Conservation (phyloP, 1,140 invertebrate genomes). For the Drosophila oshimai region DNA sequence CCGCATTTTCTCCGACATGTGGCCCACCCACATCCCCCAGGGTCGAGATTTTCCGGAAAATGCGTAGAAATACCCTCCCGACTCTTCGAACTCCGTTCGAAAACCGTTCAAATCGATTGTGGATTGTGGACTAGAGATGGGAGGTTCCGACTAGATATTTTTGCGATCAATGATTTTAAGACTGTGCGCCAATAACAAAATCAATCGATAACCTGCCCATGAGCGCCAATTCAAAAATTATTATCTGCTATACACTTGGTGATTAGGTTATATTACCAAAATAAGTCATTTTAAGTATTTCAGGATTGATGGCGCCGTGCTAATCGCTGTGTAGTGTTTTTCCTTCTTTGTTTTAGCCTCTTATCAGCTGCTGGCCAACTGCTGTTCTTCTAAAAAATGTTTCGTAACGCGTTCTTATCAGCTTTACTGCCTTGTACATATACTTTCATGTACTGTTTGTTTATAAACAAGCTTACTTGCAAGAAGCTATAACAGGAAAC, state of each 20-base stretch:
- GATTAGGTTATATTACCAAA: background rate
- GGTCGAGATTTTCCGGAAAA: too few relatives aligned
- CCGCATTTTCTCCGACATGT: too few relatives aligned
- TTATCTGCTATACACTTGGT: background rate
- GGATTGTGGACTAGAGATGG: too few relatives aligned
- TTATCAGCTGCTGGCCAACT: conserved; percentile 28
- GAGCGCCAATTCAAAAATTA: background rate
- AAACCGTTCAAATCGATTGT: too few relatives aligned
- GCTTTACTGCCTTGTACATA: background rate
- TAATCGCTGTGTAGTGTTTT: conserved; percentile 3
- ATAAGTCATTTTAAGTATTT: background rate
- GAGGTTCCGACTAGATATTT: too few relatives aligned
- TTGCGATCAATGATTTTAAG: too few relatives aligned
- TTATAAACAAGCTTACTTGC: conserved; percentile 35
- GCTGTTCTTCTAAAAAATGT: conserved; percentile 13
- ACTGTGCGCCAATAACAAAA: background rate
- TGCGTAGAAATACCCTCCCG: background rate
- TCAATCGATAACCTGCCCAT: background rate
- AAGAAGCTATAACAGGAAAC: conserved; percentile 14
- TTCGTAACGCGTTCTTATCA: conserved; percentile 47
- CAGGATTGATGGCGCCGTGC: background rate
- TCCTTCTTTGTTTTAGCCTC: conserved; percentile 16
- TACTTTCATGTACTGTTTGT: conserved; percentile 10
- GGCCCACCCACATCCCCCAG: too few relatives aligned
- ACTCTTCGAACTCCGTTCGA: too few relatives aligned